A percentile compares a stretch with the other conserved stretches of the same genome.
These are phyloP conservation scores for Sarcophaga peregrina DNA, from an alignment of 1,140 invertebrate genomes.

Conservation along the genomic window DNA sequence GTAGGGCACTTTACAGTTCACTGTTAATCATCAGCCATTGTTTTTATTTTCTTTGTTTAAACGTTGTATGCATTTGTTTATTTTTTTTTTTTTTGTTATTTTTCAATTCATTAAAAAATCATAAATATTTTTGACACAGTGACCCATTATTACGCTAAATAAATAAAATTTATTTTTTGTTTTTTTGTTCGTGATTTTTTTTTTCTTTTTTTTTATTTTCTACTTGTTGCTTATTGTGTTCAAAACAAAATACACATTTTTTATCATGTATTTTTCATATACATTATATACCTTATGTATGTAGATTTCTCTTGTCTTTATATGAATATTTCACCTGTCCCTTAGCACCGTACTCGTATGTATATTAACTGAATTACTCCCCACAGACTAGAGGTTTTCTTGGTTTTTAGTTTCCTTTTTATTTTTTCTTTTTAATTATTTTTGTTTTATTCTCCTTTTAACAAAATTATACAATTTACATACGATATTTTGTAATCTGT, in stretches of 20 bases:
- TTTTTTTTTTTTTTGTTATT: no score
- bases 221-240: constrained; percentile 2
- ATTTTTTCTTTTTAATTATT: neutral
- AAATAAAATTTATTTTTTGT: constrained; percentile 10
- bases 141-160: constrained; percentile 29
- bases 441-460: neutral
- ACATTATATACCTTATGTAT: neutral
- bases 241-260: neutral
- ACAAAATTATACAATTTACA: neutral
- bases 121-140: constrained; percentile 32
- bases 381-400: neutral
- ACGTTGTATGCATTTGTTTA: neutral
- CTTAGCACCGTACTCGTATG: neutral
- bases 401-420: neutral
- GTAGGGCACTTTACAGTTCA: neutral
- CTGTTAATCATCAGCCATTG: neutral
- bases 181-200: neutral
- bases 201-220: neutral
- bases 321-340: neutral
- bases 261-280: neutral
- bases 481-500: neutral
- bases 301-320: neutral
- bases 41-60: neutral
- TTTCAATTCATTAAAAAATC: constrained; percentile 19
- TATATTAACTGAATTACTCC: neutral